Evolutionary conservation across 2,113 vertebrate genomes (phyloP).

Genomic region (Microcebus murinus): DNA sequence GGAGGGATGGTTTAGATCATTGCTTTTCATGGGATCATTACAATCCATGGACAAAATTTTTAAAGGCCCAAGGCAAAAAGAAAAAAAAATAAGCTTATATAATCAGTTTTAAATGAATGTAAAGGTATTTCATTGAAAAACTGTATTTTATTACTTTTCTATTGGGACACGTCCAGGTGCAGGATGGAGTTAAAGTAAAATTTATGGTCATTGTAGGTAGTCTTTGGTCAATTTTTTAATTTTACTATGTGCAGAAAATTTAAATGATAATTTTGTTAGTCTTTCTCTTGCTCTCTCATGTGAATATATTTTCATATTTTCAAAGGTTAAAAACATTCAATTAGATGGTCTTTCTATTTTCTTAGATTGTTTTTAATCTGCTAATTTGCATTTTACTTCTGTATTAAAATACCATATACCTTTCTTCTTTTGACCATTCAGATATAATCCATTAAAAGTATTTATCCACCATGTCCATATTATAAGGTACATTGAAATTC

Average conservation of each 20-base stretch:
- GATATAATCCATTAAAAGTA: background rate
- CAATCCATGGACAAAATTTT: background rate
- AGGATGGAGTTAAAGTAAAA: background rate
- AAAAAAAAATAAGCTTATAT: background rate
- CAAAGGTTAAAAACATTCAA: background rate
- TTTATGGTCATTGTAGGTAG: background rate
- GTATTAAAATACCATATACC: background rate
- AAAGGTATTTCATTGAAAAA: background rate
- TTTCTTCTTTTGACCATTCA: background rate
- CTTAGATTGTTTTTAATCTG: background rate
- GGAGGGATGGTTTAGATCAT: background rate
- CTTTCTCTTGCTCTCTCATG: background rate
- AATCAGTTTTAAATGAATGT: background rate
- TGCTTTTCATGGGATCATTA: background rate
- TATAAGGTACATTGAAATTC: background rate
- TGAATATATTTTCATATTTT: background rate
- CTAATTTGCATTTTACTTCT: background rate
- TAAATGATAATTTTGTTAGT: background rate
- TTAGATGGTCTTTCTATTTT: background rate
- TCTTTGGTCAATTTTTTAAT: background rate
- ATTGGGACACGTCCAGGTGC: background rate
- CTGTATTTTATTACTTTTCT: background rate
- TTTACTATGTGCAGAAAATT: background rate
- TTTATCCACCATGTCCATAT: background rate
- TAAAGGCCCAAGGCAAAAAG: background rate